Evolutionary conservation across 2,113 vertebrate genomes (phyloP).

Genomic region (Thryonomys swinderianus): DNA sequence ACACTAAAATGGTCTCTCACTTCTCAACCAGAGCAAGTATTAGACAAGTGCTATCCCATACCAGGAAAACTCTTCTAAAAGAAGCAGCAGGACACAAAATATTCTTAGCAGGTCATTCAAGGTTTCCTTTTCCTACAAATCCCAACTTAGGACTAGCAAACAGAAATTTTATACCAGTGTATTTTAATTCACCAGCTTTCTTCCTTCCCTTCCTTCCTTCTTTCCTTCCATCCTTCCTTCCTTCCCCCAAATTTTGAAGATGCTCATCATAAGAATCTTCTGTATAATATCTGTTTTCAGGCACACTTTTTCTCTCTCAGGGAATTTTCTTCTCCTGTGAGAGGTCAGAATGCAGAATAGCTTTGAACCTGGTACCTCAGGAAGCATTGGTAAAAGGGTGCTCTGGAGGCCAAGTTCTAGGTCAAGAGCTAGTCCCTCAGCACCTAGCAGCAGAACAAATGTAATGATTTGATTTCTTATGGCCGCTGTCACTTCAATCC

Average conservation of each 20-base stretch:
- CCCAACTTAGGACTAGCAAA: background rate
- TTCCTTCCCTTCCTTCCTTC: background rate
- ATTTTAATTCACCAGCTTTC: background rate
- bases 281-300: background rate
- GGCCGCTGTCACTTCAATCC: constrained; percentile 58
- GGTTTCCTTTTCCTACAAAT: background rate
- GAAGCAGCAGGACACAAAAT: background rate
- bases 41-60: background rate
- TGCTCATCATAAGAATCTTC: background rate
- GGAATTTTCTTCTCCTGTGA: background rate
- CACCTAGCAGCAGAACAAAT: background rate
- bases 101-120: background rate
- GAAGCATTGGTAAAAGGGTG: background rate
- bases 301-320: background rate
- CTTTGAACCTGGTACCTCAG: background rate
- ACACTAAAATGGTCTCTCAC: background rate
- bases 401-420: background rate
- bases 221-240: background rate
- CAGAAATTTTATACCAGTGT: background rate
- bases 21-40: background rate
- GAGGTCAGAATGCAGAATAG: background rate
- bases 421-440: background rate
- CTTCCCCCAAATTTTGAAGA: background rate
- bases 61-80: background rate
- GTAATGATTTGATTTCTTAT: constrained; percentile 62